These are phyloP conservation scores for Lonchura striata DNA, from an alignment of 2,113 vertebrate genomes.

Conservation along the genomic window DNA sequence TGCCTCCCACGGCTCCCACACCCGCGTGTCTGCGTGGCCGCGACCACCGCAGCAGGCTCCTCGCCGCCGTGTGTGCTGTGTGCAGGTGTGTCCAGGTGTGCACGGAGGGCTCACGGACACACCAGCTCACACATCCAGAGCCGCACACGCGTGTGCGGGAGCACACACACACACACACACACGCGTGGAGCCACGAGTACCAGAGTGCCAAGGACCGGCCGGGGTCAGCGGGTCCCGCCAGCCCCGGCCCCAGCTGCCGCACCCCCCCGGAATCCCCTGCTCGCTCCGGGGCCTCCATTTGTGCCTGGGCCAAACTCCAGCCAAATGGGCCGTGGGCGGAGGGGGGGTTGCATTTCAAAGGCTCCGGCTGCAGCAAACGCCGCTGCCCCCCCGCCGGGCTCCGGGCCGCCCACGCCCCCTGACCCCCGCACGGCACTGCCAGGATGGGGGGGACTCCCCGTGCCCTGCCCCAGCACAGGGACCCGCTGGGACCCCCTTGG, in stretches of 20 bases:
- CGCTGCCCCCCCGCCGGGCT: background rate
- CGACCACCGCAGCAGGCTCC: background rate
- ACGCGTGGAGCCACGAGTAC: rapidly evolving
- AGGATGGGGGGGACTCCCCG: background rate
- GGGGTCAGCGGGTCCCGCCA: background rate
- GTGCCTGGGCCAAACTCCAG: slow-evolving; percentile 39
- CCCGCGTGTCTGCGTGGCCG: rapidly evolving
- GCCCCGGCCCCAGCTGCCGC: background rate
- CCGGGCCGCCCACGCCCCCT: background rate
- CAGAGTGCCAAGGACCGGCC: too few relatives aligned
- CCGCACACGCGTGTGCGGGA: background rate
- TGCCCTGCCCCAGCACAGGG: background rate
- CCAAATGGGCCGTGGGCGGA: slow-evolving; percentile 20
- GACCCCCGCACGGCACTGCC: background rate
- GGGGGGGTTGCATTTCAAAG: slow-evolving; percentile 58
- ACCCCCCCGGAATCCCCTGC: background rate
- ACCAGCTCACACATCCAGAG: rapidly evolving
- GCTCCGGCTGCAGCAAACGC: slow-evolving; percentile 26
- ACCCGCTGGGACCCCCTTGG: background rate
- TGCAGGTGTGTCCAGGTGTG: background rate
- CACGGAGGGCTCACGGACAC: rapidly evolving
- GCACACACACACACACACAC: too few relatives aligned
- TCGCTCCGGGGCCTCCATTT: background rate
- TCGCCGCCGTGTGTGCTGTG: background rate
- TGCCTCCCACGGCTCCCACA: background rate